Percentiles rank a stretch among this genome's conserved stretches.
Evolutionary conservation across 2,113 vertebrate genomes (phyloP).

Genomic region (Pelobates fuscus): DNA sequence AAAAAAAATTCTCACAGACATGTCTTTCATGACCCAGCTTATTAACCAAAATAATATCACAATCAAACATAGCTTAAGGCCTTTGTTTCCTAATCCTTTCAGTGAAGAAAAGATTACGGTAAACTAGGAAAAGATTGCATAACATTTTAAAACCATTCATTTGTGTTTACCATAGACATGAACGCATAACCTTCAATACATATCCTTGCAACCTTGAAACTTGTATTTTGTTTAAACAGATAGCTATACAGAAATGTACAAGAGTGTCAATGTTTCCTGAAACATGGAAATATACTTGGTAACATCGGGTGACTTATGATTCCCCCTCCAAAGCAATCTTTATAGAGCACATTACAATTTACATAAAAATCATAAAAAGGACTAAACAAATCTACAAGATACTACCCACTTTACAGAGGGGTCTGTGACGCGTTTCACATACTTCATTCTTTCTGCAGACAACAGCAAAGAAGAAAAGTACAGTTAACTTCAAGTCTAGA

Average conservation of each 20-base stretch:
- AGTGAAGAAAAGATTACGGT: conserved; percentile 13
- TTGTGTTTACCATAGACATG: background rate
- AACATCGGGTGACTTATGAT: conserved; percentile 24
- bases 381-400: conserved; percentile 44
- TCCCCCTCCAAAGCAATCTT: conserved; percentile 25
- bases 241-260: conserved; percentile 45
- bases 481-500: conserved; percentile 49
- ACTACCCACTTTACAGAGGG: conserved; percentile 46
- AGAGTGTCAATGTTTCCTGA: conserved; percentile 27
- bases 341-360: conserved; percentile 35
- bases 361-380: conserved; percentile 39
- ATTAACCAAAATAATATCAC: background rate
- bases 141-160: conserved; percentile 35
- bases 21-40: background rate
- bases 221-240: conserved; percentile 8
- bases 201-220: background rate
- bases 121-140: conserved; percentile 41
- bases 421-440: conserved; percentile 32
- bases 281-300: conserved; percentile 24
- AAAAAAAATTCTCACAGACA: conserved; percentile 10
- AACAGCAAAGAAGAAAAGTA: conserved; percentile 40
- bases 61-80: conserved; percentile 37
- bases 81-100: conserved; percentile 24
- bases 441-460: conserved; percentile 21
- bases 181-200: conserved; percentile 1